phyloP scores from a whole-genome alignment of 1,140 invertebrate genomes.

The Heliconius nattereri region DNA sequence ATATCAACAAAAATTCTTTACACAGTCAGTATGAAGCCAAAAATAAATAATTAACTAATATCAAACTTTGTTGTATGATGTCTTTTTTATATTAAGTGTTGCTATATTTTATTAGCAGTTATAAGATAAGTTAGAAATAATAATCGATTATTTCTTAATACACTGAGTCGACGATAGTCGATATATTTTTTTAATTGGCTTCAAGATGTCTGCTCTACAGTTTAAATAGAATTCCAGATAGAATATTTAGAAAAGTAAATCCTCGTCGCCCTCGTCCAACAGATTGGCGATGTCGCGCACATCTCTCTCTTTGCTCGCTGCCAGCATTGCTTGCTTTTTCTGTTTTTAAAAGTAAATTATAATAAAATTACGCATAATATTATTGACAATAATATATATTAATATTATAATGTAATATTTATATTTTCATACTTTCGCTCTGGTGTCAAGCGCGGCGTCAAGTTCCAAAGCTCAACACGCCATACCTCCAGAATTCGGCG shows the following conservation, averaged over 20 bases:
- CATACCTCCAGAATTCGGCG: no score
- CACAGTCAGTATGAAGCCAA: constrained; percentile 50
- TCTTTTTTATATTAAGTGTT: not conserved
- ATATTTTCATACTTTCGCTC: no score
- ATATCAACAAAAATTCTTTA: constrained; percentile 54
- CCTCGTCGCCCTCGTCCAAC: constrained; percentile 95
- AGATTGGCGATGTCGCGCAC: constrained; percentile 86
- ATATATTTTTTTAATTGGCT: constrained; percentile 26
- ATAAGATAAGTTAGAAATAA: not conserved
- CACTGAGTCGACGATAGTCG: not conserved
- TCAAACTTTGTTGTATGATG: not conserved
- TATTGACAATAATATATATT: no score
- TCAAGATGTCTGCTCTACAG: constrained; percentile 51
- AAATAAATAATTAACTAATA: not conserved
- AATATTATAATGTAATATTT: no score
- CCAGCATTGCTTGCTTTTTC: constrained; percentile 78
- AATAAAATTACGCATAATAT: no score
- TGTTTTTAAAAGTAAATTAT: constrained; percentile 39
- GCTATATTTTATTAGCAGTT: not conserved
- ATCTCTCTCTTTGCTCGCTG: constrained; percentile 75
- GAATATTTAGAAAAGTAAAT: constrained; percentile 91
- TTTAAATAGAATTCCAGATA: constrained; percentile 32
- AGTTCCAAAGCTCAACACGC: no score
- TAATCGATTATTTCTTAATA: not conserved
- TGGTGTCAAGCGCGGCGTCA: no score